Evolutionary conservation across 2,797 vertebrate genomes (phyloP), one percentile per base, ranked within the genome.

Genomic region (Fistularia tabacaria): DNA sequence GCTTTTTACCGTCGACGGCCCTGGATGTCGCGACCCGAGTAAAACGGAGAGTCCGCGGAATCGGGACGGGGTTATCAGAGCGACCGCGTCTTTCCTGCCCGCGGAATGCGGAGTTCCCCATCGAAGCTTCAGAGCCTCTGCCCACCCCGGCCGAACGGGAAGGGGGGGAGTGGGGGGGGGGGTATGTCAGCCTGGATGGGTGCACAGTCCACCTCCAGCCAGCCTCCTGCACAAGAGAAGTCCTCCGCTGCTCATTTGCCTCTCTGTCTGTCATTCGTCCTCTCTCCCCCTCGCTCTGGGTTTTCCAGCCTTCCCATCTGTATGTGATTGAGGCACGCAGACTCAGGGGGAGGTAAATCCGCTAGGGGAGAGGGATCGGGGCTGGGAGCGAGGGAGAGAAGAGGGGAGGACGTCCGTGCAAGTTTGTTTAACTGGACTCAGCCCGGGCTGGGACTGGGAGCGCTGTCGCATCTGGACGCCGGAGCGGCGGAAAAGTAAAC

Each of bases 291-390:
- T 80, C 80, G 77, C 85, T 79, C 79, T 80, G 64, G 82, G 69
- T 52, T 69, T 74, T 52, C 54, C 59, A 74, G 78, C 73, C 85
- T 89, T 86, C 86, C 89, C 90, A 91, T 91, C 91, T 92, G 91
- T 81, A 84, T 88, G 86, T 89, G 89, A 93, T 91, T 91, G 91
- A 87, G 85, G 67, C 79, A 72, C 80, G 38, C 15, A 82, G 57
- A 63, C 80, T 79, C 72, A 71, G 63, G 76, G 25, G 80, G 88
- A 87, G 85, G 83, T 82, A 77, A 82, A 76, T 75, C 73, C 69
- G 79, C 77, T 61, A 70, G 63, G 79, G 64, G 71, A 83, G 71
- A 82, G 60, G 72, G 65, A 66, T 68, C 55, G 84, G 78, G 49
- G 45, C 57, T 56, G 74, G 71, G 71, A 72, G 59, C 56, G 70